Percentiles rank a stretch among this genome's conserved stretches.
These are phyloP conservation scores for Hesperia comma DNA, from an alignment of 2,888 invertebrate genomes.

Conservation along the genomic window DNA sequence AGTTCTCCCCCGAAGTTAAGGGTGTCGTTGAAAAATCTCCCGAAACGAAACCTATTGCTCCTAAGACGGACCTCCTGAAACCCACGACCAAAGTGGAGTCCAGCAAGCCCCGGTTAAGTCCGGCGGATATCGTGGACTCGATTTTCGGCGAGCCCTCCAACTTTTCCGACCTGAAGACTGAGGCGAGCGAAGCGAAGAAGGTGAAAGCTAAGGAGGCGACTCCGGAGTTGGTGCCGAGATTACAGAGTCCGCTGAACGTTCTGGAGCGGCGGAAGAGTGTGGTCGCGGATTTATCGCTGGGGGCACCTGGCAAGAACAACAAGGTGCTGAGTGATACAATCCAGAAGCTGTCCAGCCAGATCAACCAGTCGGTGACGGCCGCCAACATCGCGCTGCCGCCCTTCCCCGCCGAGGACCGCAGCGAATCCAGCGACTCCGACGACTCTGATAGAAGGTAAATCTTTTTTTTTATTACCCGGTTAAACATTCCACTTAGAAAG, in stretches of 20 bases:
- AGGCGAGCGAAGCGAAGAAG: slow-evolving; percentile 65
- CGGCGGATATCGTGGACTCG: slow-evolving; percentile 58
- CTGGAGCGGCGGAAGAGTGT: slow-evolving; percentile 74
- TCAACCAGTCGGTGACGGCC: slow-evolving; percentile 72
- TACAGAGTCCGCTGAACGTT: slow-evolving; percentile 70
- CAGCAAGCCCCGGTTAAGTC: slow-evolving; percentile 56
- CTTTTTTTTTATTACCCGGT: slow-evolving; percentile 5
- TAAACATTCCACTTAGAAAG: too few relatives aligned
- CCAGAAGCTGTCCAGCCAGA: slow-evolving; percentile 84
- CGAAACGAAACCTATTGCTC: slow-evolving; percentile 55
- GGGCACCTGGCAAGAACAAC: slow-evolving; percentile 78
- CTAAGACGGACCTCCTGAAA: slow-evolving; percentile 57
- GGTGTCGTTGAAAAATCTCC: slow-evolving; percentile 29
- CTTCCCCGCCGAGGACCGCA: slow-evolving; percentile 68
- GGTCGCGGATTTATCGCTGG: slow-evolving; percentile 68
- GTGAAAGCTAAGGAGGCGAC: slow-evolving; percentile 64
- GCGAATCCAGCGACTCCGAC: slow-evolving; percentile 77
- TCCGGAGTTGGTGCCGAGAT: slow-evolving; percentile 53
- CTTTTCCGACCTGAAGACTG: slow-evolving; percentile 65
- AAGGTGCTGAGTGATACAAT: slow-evolving; percentile 86
- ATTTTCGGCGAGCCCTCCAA: slow-evolving; percentile 75
- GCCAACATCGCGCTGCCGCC: slow-evolving; percentile 63
- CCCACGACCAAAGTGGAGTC: slow-evolving; percentile 57
- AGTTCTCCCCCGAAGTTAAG: slow-evolving; percentile 43
- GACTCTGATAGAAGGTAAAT: slow-evolving; percentile 75